Base-by-base conservation (phyloP, 53 echinoderm and acorn worm genomes). In the Glandiceps talaboti region DNA sequence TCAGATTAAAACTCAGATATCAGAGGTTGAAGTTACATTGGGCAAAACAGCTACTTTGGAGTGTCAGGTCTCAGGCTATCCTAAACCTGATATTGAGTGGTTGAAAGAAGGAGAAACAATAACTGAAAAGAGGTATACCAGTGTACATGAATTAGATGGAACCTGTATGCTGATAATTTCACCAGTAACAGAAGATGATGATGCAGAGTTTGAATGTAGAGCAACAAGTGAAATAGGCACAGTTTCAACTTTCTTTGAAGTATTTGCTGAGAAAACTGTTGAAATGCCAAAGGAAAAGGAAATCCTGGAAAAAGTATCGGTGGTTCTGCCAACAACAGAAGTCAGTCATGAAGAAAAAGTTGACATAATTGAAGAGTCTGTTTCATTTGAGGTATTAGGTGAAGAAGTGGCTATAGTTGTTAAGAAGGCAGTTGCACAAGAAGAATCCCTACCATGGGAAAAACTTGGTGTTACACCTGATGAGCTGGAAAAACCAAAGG, bases 351-450 rank as follows among this genome's bases (percentile, higher is more conserved):
- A 88, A 1, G 81, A 82, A 79, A 87, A 86, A 76, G 89, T 86
- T 79, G 81, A 81, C 32, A 30, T 75, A 45, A 89, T 89, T 32
- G 79, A 83, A 26, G 82, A 83, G 20, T 86, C 92, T 27, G 82
- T 89, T 33, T 78, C 73, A 86, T 86, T 87, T 79, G 87, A 92
- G 73, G 84, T 89, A 73, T 82, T 81, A 77, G 92, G 89, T 82
- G n/a, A n/a, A n/a, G 64, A 45, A 45, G 64, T 45, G 20, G 6
- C 64, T 45, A 20, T 45, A 20, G 64, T 45, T 45, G 20, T 45
- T 6, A 45, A 45, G 64, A 45, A 45, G 20, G 64, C 20, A 20
- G 20, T 20, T 6, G 64, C 6, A 45, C 64, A 45, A 45, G 64
- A 45, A 45, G 64, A 45, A 20, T 20, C 64, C 64, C 6, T 45